Base-by-base conservation (phyloP, 2,797 vertebrate species). In the Epinephelus malabaricus region DNA sequence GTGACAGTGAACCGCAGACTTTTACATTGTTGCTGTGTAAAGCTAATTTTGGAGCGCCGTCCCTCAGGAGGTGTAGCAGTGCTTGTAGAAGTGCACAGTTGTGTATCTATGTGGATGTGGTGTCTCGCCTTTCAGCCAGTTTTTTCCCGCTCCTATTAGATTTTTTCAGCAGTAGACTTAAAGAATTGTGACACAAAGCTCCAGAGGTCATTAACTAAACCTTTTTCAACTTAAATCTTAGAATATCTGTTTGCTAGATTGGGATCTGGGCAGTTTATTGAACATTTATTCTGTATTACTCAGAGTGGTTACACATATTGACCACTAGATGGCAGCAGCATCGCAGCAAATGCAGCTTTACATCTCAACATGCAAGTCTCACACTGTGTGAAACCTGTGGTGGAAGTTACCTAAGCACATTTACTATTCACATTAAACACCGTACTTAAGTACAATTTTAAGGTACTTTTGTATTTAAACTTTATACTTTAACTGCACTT, bases 321-420 rank as follows among this genome's bases (percentile, higher is more conserved):
- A 12, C 83, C 93, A 86, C 83, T 78, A 91, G 92, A 80, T 84
- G 86, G 89, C 3, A 78, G 76, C 82, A 88, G 45, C 3, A 2
- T 1, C 13, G 15, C 53, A 75, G 43, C 1, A 74, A 71, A 70
- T 25, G 13, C 1, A 58, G 8, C 5, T 14, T 13, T 12, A 18
- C 34, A 38, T 2, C 27, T 19, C n/a, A 11, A 21, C 21, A 30
- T 1, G 0, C 3, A 38, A 2, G 59, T 65, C 46, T 63, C 10
- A 43, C 13, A 68, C 14, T 43, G 40, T 43, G 11, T 43, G 11
- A 43, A 43, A 43, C 40, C 9, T 3, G 40, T 34, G 34, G 34
- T 34, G 34, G 34, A 8, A 34, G 7, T 34, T 34, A 34, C 6
- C 30, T 34, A 34, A 34, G 30, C 6, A 34, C 30, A 6, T 34